Conservation (phyloP, 1,140 invertebrate species). For the Lutraria rhynchaena region DNA sequence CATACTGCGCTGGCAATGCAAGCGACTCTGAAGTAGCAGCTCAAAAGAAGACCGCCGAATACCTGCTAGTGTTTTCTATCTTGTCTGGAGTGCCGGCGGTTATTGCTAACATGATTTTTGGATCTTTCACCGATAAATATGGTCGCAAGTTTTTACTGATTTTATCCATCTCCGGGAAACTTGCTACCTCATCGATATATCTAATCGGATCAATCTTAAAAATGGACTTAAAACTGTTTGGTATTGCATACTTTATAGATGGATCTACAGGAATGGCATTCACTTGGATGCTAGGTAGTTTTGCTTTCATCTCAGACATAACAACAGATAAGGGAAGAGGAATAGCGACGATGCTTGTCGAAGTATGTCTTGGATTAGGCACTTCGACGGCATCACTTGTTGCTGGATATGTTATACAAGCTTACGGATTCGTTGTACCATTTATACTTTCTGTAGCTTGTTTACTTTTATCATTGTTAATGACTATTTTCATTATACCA, state of each 20-base stretch:
- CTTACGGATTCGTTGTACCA: not conserved
- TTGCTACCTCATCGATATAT: no score
- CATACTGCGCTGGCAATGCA: no score
- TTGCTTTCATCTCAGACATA: constrained; percentile 22
- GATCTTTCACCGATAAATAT: not conserved
- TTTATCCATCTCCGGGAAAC: no score
- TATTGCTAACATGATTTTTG: no score
- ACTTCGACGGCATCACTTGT: not conserved
- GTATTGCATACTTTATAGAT: not conserved
- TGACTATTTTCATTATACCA: constrained; percentile 17
- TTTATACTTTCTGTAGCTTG: not conserved
- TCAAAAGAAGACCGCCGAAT: no score
- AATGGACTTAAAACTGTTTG: not conserved
- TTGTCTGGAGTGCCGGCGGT: no score
- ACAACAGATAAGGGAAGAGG: not conserved
- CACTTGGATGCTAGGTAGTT: not conserved
- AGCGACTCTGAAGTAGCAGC: no score
- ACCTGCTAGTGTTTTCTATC: no score
- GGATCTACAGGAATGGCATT: constrained; percentile 4
- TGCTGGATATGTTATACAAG: constrained; percentile 9
- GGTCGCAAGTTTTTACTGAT: constrained; percentile 14
- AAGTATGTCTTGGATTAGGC: not conserved
- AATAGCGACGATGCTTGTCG: not conserved
- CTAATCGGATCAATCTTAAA: not conserved
- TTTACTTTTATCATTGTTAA: not conserved